A percentile compares a stretch with the other conserved stretches of the same genome.
These are phyloP conservation scores for Ichneumon xanthorius DNA, from an alignment of 2,888 invertebrate species.

Conservation along the genomic window DNA sequence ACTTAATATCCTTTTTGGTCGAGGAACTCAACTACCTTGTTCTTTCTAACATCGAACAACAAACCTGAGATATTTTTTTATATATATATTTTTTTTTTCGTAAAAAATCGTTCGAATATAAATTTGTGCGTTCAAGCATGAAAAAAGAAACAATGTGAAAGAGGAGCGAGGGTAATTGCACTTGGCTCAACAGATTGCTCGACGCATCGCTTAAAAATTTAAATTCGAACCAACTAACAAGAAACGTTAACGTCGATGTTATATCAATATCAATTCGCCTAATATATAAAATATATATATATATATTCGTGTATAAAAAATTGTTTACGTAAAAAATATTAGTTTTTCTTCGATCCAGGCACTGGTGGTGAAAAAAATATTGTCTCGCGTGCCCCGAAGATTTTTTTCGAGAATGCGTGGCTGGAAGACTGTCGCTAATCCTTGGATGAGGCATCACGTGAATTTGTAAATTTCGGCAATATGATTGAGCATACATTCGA, in stretches of 20 bases:
- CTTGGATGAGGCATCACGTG: conserved; percentile 69
- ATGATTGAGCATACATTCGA: conserved; percentile 84
- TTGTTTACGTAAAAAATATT: conserved; percentile 52
- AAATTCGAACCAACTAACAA: conserved; percentile 5
- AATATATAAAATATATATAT: conserved; percentile 13
- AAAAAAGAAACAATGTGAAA: conserved; percentile 5
- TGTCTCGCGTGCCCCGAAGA: neutral
- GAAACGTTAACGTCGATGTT: conserved; percentile 14
- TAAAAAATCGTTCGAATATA: conserved; percentile 21
- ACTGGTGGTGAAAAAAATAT: conserved; percentile 43
- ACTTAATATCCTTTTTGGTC: conserved; percentile 48
- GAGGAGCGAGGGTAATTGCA: conserved; percentile 58
- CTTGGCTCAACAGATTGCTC: conserved; percentile 62
- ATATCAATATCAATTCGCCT: conserved; percentile 1
- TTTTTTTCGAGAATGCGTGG: neutral
- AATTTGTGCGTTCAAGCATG: conserved; percentile 53
- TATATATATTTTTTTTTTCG: neutral
- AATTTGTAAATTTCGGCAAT: conserved; percentile 83
- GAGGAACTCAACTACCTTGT: conserved; percentile 17
- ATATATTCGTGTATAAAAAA: conserved; percentile 50
- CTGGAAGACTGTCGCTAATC: conserved; percentile 35
- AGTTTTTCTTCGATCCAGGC: conserved; percentile 40
- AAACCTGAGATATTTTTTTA: neutral
- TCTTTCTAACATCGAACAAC: conserved; percentile 17
- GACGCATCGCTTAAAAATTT: conserved; percentile 1